These are phyloP conservation scores for Pyrrhura leucotis DNA, from an alignment of 2,797 vertebrate species.

Conservation along the genomic window DNA sequence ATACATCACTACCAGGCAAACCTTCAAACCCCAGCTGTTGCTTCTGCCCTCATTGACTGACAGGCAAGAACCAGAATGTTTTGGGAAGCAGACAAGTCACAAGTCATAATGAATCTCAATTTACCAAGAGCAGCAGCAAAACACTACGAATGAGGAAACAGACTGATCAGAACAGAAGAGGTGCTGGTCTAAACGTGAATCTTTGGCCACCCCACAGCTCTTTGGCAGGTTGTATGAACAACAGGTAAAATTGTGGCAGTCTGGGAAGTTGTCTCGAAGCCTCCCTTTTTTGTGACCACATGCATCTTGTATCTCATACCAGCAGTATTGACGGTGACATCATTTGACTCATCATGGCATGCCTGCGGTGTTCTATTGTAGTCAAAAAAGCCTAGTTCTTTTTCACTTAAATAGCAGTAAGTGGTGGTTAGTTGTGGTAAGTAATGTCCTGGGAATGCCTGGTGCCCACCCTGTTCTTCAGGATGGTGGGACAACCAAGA, in stretches of 20 bases:
- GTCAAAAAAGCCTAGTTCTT: not conserved
- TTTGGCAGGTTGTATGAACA: constrained; percentile 7
- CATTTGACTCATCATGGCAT: not conserved
- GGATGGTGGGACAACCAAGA: not conserved
- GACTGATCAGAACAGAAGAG: not conserved
- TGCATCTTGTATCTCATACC: not conserved
- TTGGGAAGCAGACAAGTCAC: not conserved
- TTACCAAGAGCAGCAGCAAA: not conserved
- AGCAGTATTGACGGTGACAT: not conserved
- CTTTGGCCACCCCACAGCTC: not conserved
- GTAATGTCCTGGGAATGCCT: not conserved
- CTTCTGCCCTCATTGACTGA: constrained; percentile 1
- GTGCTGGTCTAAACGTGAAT: not conserved
- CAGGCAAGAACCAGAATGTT: not conserved
- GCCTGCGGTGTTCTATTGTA: not conserved
- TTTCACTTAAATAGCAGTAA: not conserved
- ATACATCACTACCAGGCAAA: not conserved
- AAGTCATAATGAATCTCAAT: not conserved
- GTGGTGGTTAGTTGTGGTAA: not conserved
- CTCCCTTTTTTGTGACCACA: not conserved
- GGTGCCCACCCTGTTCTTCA: not conserved
- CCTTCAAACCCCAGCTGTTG: not conserved
- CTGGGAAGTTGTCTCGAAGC: not conserved
- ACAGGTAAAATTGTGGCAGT: constrained; percentile 25
- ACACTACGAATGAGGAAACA: not conserved